phyloP scores from a whole-genome alignment of 1,140 invertebrate species.

The Anoplolepis gracilipes region DNA sequence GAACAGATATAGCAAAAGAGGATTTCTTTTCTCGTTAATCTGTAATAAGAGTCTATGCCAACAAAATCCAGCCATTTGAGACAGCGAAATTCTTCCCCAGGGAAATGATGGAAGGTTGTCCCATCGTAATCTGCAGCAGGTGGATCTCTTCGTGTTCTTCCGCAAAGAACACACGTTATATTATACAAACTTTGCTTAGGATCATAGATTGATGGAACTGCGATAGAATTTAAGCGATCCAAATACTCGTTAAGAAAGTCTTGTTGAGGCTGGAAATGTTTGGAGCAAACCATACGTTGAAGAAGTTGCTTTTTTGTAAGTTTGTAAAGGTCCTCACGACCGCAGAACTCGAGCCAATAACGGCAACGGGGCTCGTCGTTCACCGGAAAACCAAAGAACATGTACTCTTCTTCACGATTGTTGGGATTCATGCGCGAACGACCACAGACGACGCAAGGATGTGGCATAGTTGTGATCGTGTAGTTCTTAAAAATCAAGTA shows the following conservation, averaged over 20 bases:
- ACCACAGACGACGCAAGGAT: constrained; percentile 85
- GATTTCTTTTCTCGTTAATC: constrained; percentile 84
- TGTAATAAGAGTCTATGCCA: constrained; percentile 84
- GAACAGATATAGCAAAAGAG: constrained; percentile 85
- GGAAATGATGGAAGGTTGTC: constrained; percentile 84
- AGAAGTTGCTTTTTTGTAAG: constrained; percentile 83
- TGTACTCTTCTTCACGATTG: constrained; percentile 84
- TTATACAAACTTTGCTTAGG: constrained; percentile 84
- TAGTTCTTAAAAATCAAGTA: neutral
- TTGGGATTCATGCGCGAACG: constrained; percentile 85
- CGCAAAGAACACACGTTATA: constrained; percentile 83
- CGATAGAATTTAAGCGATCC: constrained; percentile 80
- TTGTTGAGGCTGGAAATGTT: constrained; percentile 81
- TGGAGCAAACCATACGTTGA: constrained; percentile 84
- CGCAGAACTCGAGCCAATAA: constrained; percentile 84
- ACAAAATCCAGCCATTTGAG: constrained; percentile 85
- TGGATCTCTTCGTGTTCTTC: constrained; percentile 79
- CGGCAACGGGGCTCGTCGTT: constrained; percentile 82
- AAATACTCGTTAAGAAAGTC: constrained; percentile 83
- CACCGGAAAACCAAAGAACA: constrained; percentile 84
- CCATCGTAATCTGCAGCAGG: constrained; percentile 79
- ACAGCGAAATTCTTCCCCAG: constrained; percentile 84
- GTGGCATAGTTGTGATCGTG: constrained; percentile 80
- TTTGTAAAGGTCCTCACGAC: constrained; percentile 84
- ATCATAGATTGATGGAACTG: constrained; percentile 84